These are phyloP conservation scores for Microchrysa polita DNA, from an alignment of 2,888 invertebrate species.

Conservation along the genomic window DNA sequence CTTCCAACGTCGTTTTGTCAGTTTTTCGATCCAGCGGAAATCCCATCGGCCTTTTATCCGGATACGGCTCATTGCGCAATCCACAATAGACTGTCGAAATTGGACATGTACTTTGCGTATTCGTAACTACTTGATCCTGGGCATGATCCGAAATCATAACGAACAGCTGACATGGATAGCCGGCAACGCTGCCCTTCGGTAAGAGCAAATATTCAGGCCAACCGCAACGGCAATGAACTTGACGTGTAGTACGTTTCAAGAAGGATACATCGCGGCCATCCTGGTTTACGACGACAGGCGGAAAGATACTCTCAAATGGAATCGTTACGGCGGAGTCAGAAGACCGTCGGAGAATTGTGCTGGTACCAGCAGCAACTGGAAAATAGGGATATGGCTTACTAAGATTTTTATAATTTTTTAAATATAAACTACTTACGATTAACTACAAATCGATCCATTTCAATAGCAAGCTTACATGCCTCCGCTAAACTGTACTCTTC, in stretches of 20 bases:
- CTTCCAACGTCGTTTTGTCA: conserved; percentile 1
- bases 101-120: conserved; percentile 52
- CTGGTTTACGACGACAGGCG: conserved; percentile 65
- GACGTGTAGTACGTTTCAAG: background rate
- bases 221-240: conserved; percentile 66
- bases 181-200: conserved; percentile 64
- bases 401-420: background rate
- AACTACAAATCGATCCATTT: conserved; percentile 76
- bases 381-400: background rate
- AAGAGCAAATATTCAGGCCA: conserved; percentile 67
- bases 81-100: conserved; percentile 64
- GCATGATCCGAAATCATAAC: conserved; percentile 65
- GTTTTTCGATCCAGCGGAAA: conserved; percentile 63
- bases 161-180: conserved; percentile 64
- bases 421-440: conserved; percentile 67
- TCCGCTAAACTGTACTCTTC: conserved; percentile 71
- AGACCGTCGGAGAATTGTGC: conserved; percentile 69
- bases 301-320: conserved; percentile 70
- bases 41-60: conserved; percentile 64
- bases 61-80: conserved; percentile 61
- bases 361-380: conserved; percentile 69
- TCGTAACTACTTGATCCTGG: conserved; percentile 24
- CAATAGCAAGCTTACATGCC: conserved; percentile 75
- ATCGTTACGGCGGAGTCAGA: conserved; percentile 70
- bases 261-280: conserved; percentile 20